Percentiles rank a stretch among this genome's conserved stretches.
phyloP scores from a whole-genome alignment of 1,140 invertebrate species.

The Papilio polyxenes region DNA sequence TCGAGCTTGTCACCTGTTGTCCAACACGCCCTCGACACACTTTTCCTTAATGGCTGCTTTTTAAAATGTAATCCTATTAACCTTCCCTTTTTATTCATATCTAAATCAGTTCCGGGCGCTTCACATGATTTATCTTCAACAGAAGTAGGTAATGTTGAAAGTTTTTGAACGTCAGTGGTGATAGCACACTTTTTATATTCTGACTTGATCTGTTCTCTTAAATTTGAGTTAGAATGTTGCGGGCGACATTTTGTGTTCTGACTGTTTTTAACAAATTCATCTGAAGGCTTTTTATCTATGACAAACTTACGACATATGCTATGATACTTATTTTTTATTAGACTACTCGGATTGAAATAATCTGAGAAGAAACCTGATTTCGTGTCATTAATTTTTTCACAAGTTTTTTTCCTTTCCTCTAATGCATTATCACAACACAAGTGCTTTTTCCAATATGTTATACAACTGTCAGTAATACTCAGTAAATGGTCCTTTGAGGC shows the following conservation, averaged over 20 bases:
- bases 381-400: conserved; percentile 11
- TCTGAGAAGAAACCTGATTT: conserved; percentile 17
- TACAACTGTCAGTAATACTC: neutral
- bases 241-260: neutral
- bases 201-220: neutral
- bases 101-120: neutral
- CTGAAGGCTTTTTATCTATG: neutral
- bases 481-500: neutral
- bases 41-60: conserved; percentile 28
- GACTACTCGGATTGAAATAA: conserved; percentile 1
- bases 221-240: neutral
- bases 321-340: conserved; percentile 22
- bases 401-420: neutral
- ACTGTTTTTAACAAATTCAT: neutral
- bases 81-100: conserved; percentile 6
- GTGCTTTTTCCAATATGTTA: neutral
- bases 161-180: conserved; percentile 26
- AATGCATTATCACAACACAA: neutral
- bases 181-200: conserved; percentile 16
- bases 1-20: neutral
- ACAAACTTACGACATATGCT: conserved; percentile 17
- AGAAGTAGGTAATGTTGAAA: conserved; percentile 2
- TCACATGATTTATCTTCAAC: conserved; percentile 3
- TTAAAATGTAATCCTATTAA: conserved; percentile 33
- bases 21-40: conserved; percentile 32